Base-by-base conservation (phyloP, 2,797 vertebrate genomes). In the Arctocebus calabarensis region DNA sequence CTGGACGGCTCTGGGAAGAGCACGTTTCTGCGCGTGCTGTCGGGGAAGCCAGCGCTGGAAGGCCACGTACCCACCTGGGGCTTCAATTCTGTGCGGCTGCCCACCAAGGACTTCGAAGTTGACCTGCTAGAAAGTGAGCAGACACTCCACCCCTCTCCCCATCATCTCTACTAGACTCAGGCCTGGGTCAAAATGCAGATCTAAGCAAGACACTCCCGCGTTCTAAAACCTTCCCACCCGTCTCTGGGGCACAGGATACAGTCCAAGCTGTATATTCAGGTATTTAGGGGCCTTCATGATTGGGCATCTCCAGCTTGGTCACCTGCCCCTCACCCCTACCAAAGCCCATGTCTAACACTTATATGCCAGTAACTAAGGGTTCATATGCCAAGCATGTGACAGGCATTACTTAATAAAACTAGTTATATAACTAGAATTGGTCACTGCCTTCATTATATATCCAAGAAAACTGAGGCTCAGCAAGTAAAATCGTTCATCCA, bases 1-100 rank as follows among this genome's bases (percentile, higher is more conserved):
- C 98, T 99, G 98, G 99, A 99, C 0, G 99, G 99, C 0, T 99
- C 99, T 0, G 99, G 99, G 68, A 99, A 99, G 98, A 99, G 99
- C 99, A 99, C 99, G 48, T 97, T 99, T 97, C 98, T 99, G 71
- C 99, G 99, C 94, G 98, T 98, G 70, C 95, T 99, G 90, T 98
- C 98, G 0, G 99, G 98, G 8, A 98, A 98, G 85, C 97, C 94
- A 2, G 98, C 98, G 19, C 98, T 96, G 83, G 97, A 97, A 13
- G 90, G 52, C 68, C 99, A 98, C 77, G 82, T 98, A 6, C 99
- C 99, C 91, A 99, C 99, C 20, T 98, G 98, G 0, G 99, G 99
- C 94, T 99, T 99, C 97, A 99, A 99, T 98, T 99, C 99, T 45
- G 99, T 99, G 92, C 99, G 99, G 88, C 98, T 99, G 61, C 98